Evolutionary conservation across 2,888 invertebrate species (phyloP), one percentile per base, ranked within the genome.

Genomic region (Coenonympha glycerion): DNA sequence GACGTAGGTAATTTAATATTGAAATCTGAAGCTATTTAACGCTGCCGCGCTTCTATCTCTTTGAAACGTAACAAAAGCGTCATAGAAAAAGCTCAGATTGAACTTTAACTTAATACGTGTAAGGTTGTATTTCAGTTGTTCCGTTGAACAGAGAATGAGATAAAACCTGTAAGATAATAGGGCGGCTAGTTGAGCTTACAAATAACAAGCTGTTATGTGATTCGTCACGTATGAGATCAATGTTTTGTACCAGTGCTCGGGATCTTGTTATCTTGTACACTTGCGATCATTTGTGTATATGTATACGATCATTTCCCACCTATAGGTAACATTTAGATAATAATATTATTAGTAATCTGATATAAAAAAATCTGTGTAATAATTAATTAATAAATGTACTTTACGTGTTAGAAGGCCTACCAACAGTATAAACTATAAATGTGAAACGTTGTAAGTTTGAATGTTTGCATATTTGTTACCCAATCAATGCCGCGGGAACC

Each of bases 191-290:
- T 52, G 55, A 50, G 47, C 55, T 55, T 53, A 55, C 53, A 57
- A 57, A 57, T 57, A 57, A 57, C 52, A 44, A 42, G 53, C 45
- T 52, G 49, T 57, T 57, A 55, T 42, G 46, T 48, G 52, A 48
- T 55, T 55, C 57, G 52, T 57, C 55, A 55, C 57, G 55, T 55
- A 30, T 53, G 49, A 51, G 53, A 47, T 55, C 49, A 55, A 45
- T 46, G 48, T 36, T 45, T 46, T 48, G 31, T 47, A 48, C 28
- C 24, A 6, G 24, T 26, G n/a, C 24, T 9, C 31, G 37, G 37
- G 4, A 36, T 36, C 56, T 56, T 37, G 50, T 56, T 53, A 56
- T 48, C 53, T 45, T 13, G 33, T 44, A 11, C 26, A 24, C 41
- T 31, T 31, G 13, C 26, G 30, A 24, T 22, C 41, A 34, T 45